Evolutionary conservation across 2,113 vertebrate genomes (phyloP).

Genomic region (Pholis gunnellus): DNA sequence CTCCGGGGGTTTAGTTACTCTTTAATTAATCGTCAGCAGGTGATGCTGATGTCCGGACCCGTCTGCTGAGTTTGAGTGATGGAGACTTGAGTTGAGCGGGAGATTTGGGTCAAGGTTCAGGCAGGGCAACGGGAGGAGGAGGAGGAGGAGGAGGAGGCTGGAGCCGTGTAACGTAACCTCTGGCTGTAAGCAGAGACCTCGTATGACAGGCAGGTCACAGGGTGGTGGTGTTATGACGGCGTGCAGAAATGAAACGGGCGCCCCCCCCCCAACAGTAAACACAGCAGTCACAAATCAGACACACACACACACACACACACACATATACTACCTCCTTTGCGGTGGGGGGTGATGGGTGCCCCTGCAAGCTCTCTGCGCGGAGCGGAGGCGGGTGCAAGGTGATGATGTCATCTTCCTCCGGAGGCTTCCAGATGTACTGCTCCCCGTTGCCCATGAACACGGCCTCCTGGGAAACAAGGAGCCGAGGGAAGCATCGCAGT

Average conservation of each 20-base stretch:
- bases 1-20: background rate
- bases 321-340: conserved; percentile 79
- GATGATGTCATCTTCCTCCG: conserved; percentile 83
- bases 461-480: conserved; percentile 74
- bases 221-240: conserved; percentile 58
- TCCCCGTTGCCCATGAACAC: conserved; percentile 86
- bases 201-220: conserved; percentile 69
- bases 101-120: conserved; percentile 63
- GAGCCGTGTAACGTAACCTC: conserved; percentile 58
- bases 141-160: background rate
- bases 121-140: conserved; percentile 7
- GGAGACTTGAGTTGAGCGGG: conserved; percentile 35
- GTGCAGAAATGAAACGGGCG: conserved; percentile 42
- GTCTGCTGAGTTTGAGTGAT: conserved; percentile 12
- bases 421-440: conserved; percentile 88
- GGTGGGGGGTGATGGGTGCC: conserved; percentile 69
- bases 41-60: conserved; percentile 22
- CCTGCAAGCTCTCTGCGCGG: conserved; percentile 75
- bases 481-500: conserved; percentile 5
- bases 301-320: conserved; percentile 25
- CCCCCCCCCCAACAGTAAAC: conserved; percentile 48
- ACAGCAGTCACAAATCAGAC: conserved; percentile 56
- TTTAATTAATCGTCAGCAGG: conserved; percentile 39
- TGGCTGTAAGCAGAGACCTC: conserved; percentile 63
- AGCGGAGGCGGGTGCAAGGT: conserved; percentile 74